Base-by-base conservation (phyloP, 2,113 vertebrate species). In the Dipodomys ordii region DNA sequence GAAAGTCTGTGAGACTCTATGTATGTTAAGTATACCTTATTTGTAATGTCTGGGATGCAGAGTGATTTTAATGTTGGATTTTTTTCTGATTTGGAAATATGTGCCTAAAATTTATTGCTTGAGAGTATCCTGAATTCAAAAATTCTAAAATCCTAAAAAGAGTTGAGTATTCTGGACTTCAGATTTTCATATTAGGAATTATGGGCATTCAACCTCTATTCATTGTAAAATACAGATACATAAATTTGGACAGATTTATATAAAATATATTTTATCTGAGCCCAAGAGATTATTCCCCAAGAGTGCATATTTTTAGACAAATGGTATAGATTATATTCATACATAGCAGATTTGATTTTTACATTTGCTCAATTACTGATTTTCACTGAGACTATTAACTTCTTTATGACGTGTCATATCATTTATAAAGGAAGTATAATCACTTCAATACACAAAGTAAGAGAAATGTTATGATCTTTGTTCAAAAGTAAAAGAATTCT, bases 171-270 rank as follows among this genome's bases (percentile, higher is more conserved):
- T 78, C n/a, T 49, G 22, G 8, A 67, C 12, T 87, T 87, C 28
- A 65, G 53, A 74, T 30, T 49, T 49, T 49, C 49, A 22, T 6
- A 5, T 65, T 87, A 64, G 20, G 35, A 15, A 35, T 53, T 78
- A 78, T 7, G n/a, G 15, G 30, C 23, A 32, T 39, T 87, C 18
- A 87, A 64, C 10, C 53, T 69, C 9, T 88, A 88, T n/a, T 83
- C 15, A 85, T 1, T 53, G 30, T 68, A 92, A 88, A 81, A 72
- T 16, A 82, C 1, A 49, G 25, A 92, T 64, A 68, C 74, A 46
- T 19, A 89, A 68, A 72, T 88, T 82, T 91, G 83, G 94, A 67
- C 39, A 87, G 32, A 92, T 49, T 46, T 32, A 90, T 49, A 87
- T 65, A 88, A 16, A 83, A 80, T 74, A 74, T 22, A 49, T 71